phyloP scores from a whole-genome alignment of 2,888 invertebrate genomes.

The Bibio marci region DNA sequence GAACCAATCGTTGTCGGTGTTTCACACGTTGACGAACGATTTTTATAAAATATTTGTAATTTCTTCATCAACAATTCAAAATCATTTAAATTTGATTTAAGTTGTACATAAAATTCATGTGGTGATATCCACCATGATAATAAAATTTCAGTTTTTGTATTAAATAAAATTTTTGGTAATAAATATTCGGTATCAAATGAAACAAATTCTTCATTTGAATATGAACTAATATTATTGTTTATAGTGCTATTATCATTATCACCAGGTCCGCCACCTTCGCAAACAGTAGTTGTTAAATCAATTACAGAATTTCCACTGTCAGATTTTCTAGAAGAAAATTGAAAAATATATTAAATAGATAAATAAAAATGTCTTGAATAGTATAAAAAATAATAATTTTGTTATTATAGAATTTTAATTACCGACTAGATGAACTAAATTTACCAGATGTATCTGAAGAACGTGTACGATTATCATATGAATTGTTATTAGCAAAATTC shows the following conservation, averaged over 20 bases:
- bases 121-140: constrained; percentile 65
- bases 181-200: constrained; percentile 32
- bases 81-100: constrained; percentile 32
- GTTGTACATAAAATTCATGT: constrained; percentile 49
- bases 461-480: too few species aligned
- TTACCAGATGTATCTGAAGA: too few species aligned
- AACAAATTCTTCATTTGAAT: constrained; percentile 27
- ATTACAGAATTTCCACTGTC: too few species aligned
- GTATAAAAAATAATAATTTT: too few species aligned
- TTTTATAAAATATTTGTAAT: constrained; percentile 49
- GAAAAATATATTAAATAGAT: too few species aligned
- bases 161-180: constrained; percentile 31
- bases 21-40: constrained; percentile 19
- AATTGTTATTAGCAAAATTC: too few species aligned
- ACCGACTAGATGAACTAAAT: too few species aligned
- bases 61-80: constrained; percentile 53
- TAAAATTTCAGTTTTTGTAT: constrained; percentile 37
- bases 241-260: constrained; percentile 10
- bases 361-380: too few species aligned
- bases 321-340: too few species aligned
- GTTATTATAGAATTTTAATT: too few species aligned
- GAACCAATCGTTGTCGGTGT: constrained; percentile 36
- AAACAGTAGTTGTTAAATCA: not conserved
- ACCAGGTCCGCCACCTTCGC: too few species aligned
- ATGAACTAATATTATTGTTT: constrained; percentile 4